Evolutionary conservation across 2,113 vertebrate species (phyloP), one percentile per base, ranked within the genome.

Genomic region (Notarius lentiginosus): DNA sequence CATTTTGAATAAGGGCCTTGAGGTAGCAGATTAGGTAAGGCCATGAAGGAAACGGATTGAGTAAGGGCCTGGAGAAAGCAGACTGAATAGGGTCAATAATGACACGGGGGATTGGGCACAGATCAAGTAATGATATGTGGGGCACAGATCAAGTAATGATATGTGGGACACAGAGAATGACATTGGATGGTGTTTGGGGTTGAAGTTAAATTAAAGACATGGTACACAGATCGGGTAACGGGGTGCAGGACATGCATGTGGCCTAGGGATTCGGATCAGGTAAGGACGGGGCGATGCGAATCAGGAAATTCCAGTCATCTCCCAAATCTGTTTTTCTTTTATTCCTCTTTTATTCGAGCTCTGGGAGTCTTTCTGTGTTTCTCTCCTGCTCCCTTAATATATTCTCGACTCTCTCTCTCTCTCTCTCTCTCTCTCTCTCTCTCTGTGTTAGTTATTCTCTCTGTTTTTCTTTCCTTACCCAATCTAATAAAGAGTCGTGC

Each of bases 351-450:
- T 41, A 41, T 41, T 41, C 73, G 20, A 17, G 89, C 75, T 80
- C 89, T 90, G 63, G 90, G 80, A 65, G 6, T 73, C 61, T 4
- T 5, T 55, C 41, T 56, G 1, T 53, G 1, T 9, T 20, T 34
- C 27, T 34, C 5, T 27, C 22, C 20, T 8, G 8, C 41, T 56
- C 22, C 41, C 49, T 20, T 27, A 4, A 7, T 14, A 70, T n/a
- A n/a, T n/a, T n/a, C n/a, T n/a, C n/a, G n/a, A n/a, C n/a, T n/a
- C n/a, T n/a, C n/a, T n/a, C n/a, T n/a, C 1, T 70, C 7, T 20
- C 7, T 55, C 51, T 56, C 83, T 20, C 7, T 41, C 9, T 47
- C 55, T 51, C 15, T 27, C 8, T n/a, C 7, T 14, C 49, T 61
- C 22, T 10, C 17, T 58, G 24, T 79, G 56, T 65, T 66, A 18